Percentiles rank a stretch among this genome's conserved stretches.
Conservation (phyloP, 2,888 invertebrate species). For the Cerastis rubricosa region DNA sequence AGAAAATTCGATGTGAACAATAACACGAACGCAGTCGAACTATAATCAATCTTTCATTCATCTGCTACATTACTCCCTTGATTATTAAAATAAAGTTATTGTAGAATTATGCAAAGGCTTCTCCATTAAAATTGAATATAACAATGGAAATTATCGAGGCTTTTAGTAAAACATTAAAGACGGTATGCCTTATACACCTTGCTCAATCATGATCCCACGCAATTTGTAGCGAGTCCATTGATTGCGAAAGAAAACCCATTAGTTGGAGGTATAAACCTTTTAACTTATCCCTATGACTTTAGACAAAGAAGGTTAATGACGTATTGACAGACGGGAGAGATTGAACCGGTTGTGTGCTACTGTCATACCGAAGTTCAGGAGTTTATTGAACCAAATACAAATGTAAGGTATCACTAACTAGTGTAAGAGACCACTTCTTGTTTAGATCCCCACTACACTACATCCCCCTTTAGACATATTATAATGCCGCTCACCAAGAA, state of each 20-base stretch:
- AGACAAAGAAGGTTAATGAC: not conserved
- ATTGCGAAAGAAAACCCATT: conserved; percentile 36
- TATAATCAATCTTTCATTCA: conserved; percentile 45
- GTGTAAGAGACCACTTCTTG: not conserved
- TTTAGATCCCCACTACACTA: not conserved
- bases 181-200: conserved; percentile 1
- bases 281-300: conserved; percentile 3
- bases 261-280: conserved; percentile 16
- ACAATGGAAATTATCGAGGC: not conserved
- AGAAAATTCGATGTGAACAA: conserved; percentile 44
- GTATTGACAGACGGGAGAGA: not conserved
- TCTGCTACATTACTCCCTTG: conserved; percentile 14
- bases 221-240: not conserved
- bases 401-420: not conserved
- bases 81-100: conserved; percentile 25
- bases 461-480: not conserved
- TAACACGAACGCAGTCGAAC: conserved; percentile 29
- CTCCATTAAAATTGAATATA: not conserved
- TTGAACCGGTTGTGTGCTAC: not conserved
- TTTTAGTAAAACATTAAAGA: conserved; percentile 16
- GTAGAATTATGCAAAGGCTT: conserved; percentile 20
- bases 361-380: not conserved
- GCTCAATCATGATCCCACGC: conserved; percentile 15
- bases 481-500: not conserved
- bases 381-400: not conserved